These are phyloP conservation scores for Aspidoscelis tigris DNA, from an alignment of 2,113 vertebrate species.

Conservation along the genomic window DNA sequence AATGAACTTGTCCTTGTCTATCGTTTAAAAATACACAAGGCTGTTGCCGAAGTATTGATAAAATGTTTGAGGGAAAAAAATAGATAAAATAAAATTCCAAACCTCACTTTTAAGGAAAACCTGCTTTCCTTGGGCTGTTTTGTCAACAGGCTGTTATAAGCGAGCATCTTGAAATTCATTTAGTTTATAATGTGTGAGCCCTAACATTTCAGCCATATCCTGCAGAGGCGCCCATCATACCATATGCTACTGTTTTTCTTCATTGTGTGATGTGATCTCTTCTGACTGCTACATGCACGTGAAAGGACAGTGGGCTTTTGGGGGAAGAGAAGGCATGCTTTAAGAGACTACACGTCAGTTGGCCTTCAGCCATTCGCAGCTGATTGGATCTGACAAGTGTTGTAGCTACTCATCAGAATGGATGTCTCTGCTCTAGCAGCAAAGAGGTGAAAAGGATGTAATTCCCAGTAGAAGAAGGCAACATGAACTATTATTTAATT, in stretches of 20 bases:
- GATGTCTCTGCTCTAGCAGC: constrained; percentile 83
- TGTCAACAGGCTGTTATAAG: constrained; percentile 64
- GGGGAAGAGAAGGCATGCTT: constrained; percentile 78
- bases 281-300: constrained; percentile 85
- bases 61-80: constrained; percentile 36
- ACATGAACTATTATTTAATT: constrained; percentile 86
- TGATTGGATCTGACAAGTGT: constrained; percentile 94
- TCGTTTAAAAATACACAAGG: background rate
- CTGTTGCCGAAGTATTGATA: constrained; percentile 33
- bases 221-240: constrained; percentile 79
- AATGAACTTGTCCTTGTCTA: constrained; percentile 36
- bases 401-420: constrained; percentile 88
- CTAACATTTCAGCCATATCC: constrained; percentile 78
- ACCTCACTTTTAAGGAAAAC: constrained; percentile 36
- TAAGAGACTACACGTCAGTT: constrained; percentile 81
- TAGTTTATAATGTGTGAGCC: constrained; percentile 72
- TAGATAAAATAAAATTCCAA: constrained; percentile 19
- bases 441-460: constrained; percentile 82
- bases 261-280: constrained; percentile 85
- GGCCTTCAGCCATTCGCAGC: constrained; percentile 77
- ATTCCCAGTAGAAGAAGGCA: constrained; percentile 84
- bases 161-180: constrained; percentile 76
- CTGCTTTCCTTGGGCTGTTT: constrained; percentile 58
- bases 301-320: constrained; percentile 83
- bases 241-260: constrained; percentile 88